phyloP scores from a whole-genome alignment of 2,797 vertebrate species.

The Dendrocincla fuliginosa region DNA sequence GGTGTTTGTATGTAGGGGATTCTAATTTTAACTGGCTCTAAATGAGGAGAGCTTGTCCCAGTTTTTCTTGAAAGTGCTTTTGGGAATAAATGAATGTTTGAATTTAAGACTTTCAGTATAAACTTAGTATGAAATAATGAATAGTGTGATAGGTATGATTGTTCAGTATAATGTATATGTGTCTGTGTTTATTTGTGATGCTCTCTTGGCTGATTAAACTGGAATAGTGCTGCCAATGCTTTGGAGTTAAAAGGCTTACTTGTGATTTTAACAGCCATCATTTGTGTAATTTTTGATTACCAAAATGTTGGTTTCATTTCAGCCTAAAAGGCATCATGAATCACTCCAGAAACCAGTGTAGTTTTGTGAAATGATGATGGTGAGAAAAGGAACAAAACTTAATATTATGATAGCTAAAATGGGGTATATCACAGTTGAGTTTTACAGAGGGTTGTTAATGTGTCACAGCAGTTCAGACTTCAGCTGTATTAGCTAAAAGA shows the following conservation, averaged over 20 bases:
- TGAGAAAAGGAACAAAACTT: neutral
- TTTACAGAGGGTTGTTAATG: neutral
- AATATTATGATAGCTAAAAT: neutral
- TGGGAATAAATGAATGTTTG: conserved; percentile 17
- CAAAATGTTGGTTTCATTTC: neutral
- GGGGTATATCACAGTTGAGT: neutral
- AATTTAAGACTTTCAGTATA: neutral
- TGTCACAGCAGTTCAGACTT: neutral
- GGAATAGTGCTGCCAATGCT: neutral
- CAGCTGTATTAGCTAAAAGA: neutral
- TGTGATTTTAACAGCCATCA: neutral
- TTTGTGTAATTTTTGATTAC: neutral
- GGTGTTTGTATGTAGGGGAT: conserved; percentile 32
- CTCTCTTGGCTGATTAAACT: neutral
- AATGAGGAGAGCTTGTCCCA: conserved; percentile 32
- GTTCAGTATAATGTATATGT: neutral
- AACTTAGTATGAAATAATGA: neutral
- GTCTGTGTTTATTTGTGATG: neutral
- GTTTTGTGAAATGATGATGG: neutral
- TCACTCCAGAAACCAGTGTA: neutral
- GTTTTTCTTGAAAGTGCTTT: conserved; percentile 14
- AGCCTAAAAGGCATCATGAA: neutral
- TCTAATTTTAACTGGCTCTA: conserved; percentile 61
- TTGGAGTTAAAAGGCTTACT: neutral
- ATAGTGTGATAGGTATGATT: neutral